Evolutionary conservation across 2,888 invertebrate species (phyloP), one percentile per base, ranked within the genome.

Genomic region (Napeogenes inachia): DNA sequence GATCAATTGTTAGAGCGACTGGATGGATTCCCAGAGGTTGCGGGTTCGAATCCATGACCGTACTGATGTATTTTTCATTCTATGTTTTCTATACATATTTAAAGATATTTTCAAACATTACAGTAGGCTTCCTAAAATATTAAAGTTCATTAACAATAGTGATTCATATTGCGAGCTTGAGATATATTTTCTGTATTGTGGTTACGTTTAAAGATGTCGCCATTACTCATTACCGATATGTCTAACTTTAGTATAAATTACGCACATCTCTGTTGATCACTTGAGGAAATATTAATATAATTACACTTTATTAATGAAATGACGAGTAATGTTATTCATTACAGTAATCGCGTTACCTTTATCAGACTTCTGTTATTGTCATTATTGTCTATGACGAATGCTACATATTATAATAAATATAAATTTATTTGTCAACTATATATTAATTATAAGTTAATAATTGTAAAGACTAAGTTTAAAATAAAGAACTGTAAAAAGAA

Each of bases 301-400:
- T 50, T 50, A 50, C 21, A 50, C 6, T 30, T 50, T 50, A 50
- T 50, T 50, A 50, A 50, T 50, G 50, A 50, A 50, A 30, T 50
- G 30, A 50, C 30, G 50, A n/a, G 47, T 47, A 30, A 50, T 30
- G 30, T 50, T 50, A 50, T 30, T 50, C 50, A 47, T 47, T 47
- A 12, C 12, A 50, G 21, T 21, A 30, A 30, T 50, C 30, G 5
- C 10, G 21, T 30, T 50, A n/a, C 4, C n/a, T 21, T 50, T 30
- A 50, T 30, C 50, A 12, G 30, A 21, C 47, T 50, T 10, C 2
- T 50, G 21, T 47, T 47, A n/a, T 47, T 47, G 50, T 50, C 21
- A 13, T 47, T 12, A 30, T 50, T 50, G 8, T 50, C 21, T 42
- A 42, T 42, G 10, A 50, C 1, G 50, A 30, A 50, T 50, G 10